phyloP scores from a whole-genome alignment of 2,888 invertebrate species.

The Mactromeris polynyma region DNA sequence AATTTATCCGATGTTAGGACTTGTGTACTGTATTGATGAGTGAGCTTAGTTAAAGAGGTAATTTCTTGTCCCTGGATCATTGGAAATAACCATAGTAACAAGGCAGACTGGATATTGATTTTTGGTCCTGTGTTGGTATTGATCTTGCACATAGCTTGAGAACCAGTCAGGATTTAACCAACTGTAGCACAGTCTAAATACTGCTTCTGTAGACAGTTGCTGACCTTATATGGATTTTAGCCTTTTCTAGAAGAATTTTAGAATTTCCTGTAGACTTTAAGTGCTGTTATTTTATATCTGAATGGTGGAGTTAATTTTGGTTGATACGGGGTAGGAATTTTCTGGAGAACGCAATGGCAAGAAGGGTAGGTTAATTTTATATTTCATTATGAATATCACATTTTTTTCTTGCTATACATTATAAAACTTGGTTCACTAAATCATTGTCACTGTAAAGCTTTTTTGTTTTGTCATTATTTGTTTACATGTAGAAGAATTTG shows the following conservation, averaged over 20 bases:
- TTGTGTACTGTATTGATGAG: constrained; percentile 11
- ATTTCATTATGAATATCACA: background rate
- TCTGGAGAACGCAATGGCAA: constrained; percentile 49
- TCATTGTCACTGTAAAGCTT: background rate
- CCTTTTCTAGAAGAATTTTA: constrained; percentile 41
- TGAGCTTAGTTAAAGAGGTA: constrained; percentile 29
- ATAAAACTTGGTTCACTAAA: background rate
- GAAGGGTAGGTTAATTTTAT: constrained; percentile 57
- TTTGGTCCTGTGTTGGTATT: constrained; percentile 64
- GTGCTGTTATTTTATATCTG: background rate
- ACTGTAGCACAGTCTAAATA: constrained; percentile 69
- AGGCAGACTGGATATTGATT: constrained; percentile 64
- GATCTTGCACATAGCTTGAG: constrained; percentile 56
- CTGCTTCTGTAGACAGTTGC: constrained; percentile 52
- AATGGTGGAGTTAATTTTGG: constrained; percentile 53
- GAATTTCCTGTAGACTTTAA: constrained; percentile 10
- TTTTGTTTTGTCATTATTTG: background rate
- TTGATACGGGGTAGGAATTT: constrained; percentile 33
- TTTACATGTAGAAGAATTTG: background rate
- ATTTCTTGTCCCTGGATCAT: constrained; percentile 41
- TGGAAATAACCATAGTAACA: constrained; percentile 62
- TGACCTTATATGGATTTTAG: constrained; percentile 62
- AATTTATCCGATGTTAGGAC: background rate
- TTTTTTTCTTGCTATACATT: background rate
- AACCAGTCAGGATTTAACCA: constrained; percentile 64